These are phyloP conservation scores for Sternarchorhynchus goeldii DNA, from an alignment of 2,797 vertebrate species.

Conservation along the genomic window DNA sequence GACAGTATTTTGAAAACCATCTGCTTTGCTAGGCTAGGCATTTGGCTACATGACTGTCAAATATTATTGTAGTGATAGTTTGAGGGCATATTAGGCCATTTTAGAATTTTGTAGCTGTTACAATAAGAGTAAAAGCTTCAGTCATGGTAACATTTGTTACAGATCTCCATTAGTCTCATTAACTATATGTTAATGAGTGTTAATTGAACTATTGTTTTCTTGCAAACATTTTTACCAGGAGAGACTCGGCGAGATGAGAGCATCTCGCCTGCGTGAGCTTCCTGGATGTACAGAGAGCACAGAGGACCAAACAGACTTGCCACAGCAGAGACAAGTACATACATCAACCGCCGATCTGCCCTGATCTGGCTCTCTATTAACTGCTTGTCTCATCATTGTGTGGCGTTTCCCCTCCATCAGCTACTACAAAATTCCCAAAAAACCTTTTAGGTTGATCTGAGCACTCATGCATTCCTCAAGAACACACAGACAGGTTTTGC, in stretches of 20 bases:
- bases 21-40: neutral
- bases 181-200: conserved; percentile 40
- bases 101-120: no score
- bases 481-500: neutral
- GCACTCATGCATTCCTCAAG: conserved; percentile 14
- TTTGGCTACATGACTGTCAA: neutral
- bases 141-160: no score
- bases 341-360: conserved; percentile 51
- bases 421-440: conserved; percentile 15
- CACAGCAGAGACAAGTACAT: conserved; percentile 66
- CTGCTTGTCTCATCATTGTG: conserved; percentile 57
- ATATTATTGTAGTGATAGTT: neutral
- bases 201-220: conserved; percentile 53
- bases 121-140: neutral
- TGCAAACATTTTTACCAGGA: conserved; percentile 65
- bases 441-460: conserved; percentile 15
- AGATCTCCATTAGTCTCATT: conserved; percentile 41
- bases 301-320: conserved; percentile 68
- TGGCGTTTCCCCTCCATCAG: conserved; percentile 44
- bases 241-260: conserved; percentile 65
- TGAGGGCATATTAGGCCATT: no score
- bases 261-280: conserved; percentile 66
- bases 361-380: conserved; percentile 53
- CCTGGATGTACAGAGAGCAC: conserved; percentile 65
- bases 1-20: conserved; percentile 19